These are phyloP conservation scores for Cisticola juncidis DNA, from an alignment of 2,113 vertebrate genomes.

Conservation along the genomic window DNA sequence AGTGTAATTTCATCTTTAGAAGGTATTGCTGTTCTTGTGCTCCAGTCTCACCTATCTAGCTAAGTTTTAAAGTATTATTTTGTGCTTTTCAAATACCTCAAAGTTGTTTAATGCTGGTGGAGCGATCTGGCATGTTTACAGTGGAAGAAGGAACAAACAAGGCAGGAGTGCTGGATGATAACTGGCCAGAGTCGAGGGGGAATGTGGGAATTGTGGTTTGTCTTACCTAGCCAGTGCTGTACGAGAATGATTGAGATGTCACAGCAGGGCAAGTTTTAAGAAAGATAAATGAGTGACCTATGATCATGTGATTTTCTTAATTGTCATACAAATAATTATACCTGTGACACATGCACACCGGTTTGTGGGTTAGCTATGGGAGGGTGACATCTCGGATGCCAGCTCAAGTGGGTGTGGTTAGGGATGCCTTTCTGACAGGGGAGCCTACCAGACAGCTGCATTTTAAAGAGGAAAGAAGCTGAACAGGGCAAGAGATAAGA, in stretches of 20 bases:
- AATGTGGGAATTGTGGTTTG: neutral
- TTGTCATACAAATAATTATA: neutral
- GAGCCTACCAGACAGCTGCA: neutral
- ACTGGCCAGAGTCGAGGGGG: neutral
- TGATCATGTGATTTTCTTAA: neutral
- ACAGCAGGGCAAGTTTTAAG: neutral
- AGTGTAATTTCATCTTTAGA: neutral
- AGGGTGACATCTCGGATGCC: neutral
- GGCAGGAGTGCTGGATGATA: neutral
- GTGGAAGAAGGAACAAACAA: neutral
- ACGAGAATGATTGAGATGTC: neutral
- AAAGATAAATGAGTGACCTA: neutral
- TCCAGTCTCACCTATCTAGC: neutral
- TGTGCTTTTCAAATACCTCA: neutral
- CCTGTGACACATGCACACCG: neutral
- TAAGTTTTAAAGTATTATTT: neutral
- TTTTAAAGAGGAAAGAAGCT: neutral
- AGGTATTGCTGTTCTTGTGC: neutral
- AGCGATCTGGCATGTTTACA: neutral
- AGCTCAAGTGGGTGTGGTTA: neutral
- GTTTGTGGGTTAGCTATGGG: neutral
- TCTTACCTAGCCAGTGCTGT: neutral
- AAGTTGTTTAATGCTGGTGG: neutral
- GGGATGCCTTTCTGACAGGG: neutral
- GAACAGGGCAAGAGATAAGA: neutral